Evolutionary conservation across 2,797 vertebrate genomes (phyloP), one percentile per base, ranked within the genome.

Genomic region (Garrulus glandarius): DNA sequence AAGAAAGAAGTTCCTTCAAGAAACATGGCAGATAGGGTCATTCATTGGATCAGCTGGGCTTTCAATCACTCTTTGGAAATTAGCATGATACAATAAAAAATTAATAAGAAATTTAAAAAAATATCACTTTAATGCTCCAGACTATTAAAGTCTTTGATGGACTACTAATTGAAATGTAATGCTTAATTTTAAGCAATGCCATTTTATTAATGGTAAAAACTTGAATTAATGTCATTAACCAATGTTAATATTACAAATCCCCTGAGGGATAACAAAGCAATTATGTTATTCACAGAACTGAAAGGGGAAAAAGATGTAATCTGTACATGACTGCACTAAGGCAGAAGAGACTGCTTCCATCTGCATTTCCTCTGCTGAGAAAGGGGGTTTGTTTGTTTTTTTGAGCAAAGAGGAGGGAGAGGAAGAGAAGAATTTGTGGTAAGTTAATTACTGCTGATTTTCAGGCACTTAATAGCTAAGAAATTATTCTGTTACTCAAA

Each of bases 131-230:
- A 91, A 91, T 95, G 90, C 89, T 97, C 87, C 53, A 87, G 84
- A 89, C 91, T 96, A 94, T 96, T 95, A 96, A 96, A 92, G 76
- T 30, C 77, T 92, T 86, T 72, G 84, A 96, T 89, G 83, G 93
- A 95, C 95, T 94, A 82, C 94, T 97, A 97, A 97, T 96, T 97
- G 97, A 95, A 97, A 97, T 87, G 91, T 96, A 95, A 96, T 93
- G 89, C 93, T 96, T 97, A 95, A 97, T 97, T 97, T 94, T 97
- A 96, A 95, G 93, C 91, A 95, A 93, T 79, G 92, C 80, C 72
- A 84, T 97, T 97, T 97, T 97, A 97, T 97, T 97, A 97, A 97
- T 94, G 95, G 92, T 81, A 97, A 97, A 97, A 97, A 91, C 94
- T 96, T 94, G 93, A 97, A 97, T 97, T 97, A 97, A 96, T 94